A percentile compares a stretch with the other conserved stretches of the same genome.
Conservation (phyloP, 1,140 invertebrate species). For the Varroa destructor region DNA sequence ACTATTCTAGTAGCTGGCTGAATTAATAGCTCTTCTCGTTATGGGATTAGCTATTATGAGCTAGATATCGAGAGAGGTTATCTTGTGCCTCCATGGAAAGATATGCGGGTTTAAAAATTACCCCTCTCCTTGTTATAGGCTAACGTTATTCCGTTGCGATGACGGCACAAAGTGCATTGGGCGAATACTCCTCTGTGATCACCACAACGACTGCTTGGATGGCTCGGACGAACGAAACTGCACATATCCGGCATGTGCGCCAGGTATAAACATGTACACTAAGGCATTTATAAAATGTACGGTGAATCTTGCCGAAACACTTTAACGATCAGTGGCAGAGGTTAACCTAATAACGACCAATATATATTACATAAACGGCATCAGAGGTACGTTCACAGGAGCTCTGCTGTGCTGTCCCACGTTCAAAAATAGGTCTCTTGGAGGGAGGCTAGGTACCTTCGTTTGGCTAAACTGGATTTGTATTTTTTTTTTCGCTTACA, state of each 20-base stretch:
- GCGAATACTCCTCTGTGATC: conserved; percentile 35
- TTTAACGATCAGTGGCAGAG: no score
- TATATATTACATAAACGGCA: no score
- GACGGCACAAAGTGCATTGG: conserved; percentile 41
- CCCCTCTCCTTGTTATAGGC: not conserved
- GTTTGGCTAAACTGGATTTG: no score
- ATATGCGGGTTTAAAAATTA: not conserved
- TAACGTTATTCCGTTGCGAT: conserved; percentile 54
- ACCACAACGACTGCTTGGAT: conserved; percentile 41
- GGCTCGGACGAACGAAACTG: conserved; percentile 40
- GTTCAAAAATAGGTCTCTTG: conserved; percentile 40
- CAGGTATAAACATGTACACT: conserved; percentile 36
- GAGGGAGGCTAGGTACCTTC: no score
- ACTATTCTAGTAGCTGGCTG: no score
- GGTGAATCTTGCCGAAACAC: conserved; percentile 35
- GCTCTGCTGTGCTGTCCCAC: conserved; percentile 43
- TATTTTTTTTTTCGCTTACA: not conserved
- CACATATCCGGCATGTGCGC: conserved; percentile 17
- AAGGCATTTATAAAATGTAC: conserved; percentile 45
- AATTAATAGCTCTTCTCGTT: no score
- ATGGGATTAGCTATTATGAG: no score
- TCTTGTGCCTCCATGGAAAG: no score
- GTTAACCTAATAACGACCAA: no score
- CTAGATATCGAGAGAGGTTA: no score
- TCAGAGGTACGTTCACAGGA: no score